Conservation (phyloP, 1,140 invertebrate species). For the Thaumetopoea pityocampa region DNA sequence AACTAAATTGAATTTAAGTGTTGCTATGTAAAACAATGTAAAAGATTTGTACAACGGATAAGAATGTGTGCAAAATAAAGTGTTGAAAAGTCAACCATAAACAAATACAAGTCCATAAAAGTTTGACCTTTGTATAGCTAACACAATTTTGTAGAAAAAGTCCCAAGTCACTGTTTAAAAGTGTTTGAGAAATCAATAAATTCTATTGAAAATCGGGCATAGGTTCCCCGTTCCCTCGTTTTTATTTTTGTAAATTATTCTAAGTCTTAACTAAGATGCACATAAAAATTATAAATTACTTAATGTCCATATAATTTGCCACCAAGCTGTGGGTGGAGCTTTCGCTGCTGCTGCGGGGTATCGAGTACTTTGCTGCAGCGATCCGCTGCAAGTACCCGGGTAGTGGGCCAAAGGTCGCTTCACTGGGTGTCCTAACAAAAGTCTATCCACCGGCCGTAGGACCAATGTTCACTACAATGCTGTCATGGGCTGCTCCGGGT, state of each 20-base stretch:
- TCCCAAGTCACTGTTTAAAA: not conserved
- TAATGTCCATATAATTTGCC: too few relatives aligned
- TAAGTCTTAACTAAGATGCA: slow-evolving; percentile 2
- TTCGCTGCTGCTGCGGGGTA: not conserved
- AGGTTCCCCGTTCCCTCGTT: slow-evolving; percentile 3
- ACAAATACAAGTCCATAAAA: too few relatives aligned
- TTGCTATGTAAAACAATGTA: too few relatives aligned
- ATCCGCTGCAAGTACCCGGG: not conserved
- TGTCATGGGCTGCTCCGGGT: too few relatives aligned
- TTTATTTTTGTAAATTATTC: not conserved
- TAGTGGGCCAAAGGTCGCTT: too few relatives aligned
- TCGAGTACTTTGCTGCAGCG: not conserved
- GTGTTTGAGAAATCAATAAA: not conserved
- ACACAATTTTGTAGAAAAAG: not conserved
- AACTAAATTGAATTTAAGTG: too few relatives aligned
- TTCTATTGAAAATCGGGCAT: not conserved
- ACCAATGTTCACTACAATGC: too few relatives aligned
- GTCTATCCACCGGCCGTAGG: too few relatives aligned
- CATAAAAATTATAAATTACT: too few relatives aligned
- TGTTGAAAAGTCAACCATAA: not conserved
- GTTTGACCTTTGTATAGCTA: not conserved
- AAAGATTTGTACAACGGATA: not conserved
- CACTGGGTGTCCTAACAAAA: too few relatives aligned
- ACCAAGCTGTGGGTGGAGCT: too few relatives aligned
- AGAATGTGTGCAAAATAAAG: not conserved